Conservation (phyloP, 1,140 invertebrate species). For the Drosophila teissieri region DNA sequence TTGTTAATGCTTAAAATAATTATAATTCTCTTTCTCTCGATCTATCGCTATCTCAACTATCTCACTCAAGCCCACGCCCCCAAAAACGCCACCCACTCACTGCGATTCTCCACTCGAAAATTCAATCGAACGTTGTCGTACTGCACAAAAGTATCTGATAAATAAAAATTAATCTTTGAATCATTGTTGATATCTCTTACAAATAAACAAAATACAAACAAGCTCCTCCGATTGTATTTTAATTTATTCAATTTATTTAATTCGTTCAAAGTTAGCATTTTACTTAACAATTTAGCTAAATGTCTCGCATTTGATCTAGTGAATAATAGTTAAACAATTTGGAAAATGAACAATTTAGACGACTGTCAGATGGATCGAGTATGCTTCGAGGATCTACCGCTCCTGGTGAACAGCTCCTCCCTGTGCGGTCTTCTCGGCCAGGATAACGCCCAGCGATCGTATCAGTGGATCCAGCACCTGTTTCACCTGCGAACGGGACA, state of each 20-base stretch:
- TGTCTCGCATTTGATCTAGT: background rate
- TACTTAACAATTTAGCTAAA: constrained; percentile 18
- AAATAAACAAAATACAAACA: constrained; percentile 30
- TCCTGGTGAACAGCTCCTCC: background rate
- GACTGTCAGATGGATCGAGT: no score
- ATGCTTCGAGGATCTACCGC: background rate
- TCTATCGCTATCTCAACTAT: background rate
- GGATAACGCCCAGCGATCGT: constrained; percentile 49
- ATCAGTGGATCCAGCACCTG: constrained; percentile 69
- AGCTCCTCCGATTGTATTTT: background rate
- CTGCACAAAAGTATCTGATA: constrained; percentile 41
- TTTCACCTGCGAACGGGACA: constrained; percentile 67
- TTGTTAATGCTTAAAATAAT: constrained; percentile 46
- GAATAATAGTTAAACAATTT: background rate
- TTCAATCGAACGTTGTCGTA: constrained; percentile 13
- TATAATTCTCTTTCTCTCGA: constrained; percentile 20
- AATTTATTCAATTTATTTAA: no score
- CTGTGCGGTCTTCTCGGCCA: constrained; percentile 31
- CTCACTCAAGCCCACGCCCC: background rate
- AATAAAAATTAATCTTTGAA: constrained; percentile 43
- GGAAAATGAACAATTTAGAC: background rate
- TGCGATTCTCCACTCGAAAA: background rate
- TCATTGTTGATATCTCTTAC: constrained; percentile 36
- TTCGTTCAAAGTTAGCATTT: constrained; percentile 5
- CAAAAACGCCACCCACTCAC: background rate